phyloP scores from a whole-genome alignment of 2,113 vertebrate genomes.

The Colistium nudipinnis region DNA sequence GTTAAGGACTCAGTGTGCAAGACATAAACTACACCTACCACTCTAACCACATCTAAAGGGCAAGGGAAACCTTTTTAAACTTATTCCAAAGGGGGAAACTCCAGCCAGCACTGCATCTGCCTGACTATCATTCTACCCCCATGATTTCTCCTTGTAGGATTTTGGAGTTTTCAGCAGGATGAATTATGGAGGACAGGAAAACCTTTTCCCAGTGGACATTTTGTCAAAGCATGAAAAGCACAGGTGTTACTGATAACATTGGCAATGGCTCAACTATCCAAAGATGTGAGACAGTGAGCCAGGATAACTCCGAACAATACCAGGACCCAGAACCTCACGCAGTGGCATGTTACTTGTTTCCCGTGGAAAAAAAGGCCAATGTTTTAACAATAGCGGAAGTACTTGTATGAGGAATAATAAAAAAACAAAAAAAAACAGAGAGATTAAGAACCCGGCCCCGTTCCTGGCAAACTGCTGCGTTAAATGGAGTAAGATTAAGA shows the following conservation, averaged over 20 bases:
- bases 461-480: too few species aligned
- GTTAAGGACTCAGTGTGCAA: not conserved
- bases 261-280: not conserved
- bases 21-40: conserved; percentile 10
- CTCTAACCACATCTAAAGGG: conserved; percentile 30
- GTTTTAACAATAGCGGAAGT: too few species aligned
- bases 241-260: conserved; percentile 9
- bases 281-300: not conserved
- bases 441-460: too few species aligned
- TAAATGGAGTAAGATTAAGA: too few species aligned
- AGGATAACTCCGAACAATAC: not conserved
- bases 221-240: not conserved
- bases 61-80: conserved; percentile 3
- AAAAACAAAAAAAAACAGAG: too few species aligned
- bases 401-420: too few species aligned
- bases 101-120: not conserved
- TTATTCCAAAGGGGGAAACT: not conserved
- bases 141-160: not conserved
- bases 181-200: not conserved
- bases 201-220: conserved; percentile 2
- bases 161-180: not conserved
- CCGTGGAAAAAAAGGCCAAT: too few species aligned
- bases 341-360: too few species aligned
- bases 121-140: not conserved
- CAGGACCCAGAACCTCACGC: not conserved